Conservation (phyloP, 2,113 vertebrate species). For the Progne subis region DNA sequence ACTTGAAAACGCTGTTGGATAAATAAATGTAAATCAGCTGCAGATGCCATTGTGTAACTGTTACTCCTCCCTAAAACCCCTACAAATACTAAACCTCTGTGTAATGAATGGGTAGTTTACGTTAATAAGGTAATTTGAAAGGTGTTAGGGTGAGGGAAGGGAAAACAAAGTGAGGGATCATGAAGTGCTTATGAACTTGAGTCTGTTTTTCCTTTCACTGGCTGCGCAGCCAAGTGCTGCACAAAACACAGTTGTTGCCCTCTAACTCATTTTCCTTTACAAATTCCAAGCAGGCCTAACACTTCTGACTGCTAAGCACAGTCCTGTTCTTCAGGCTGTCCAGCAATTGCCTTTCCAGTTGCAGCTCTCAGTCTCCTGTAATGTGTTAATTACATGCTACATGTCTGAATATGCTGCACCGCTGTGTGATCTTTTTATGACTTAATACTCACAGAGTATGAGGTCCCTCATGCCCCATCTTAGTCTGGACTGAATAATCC, state of each 20-base stretch:
- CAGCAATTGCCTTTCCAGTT: neutral
- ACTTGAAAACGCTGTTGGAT: conserved; percentile 8
- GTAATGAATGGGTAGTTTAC: neutral
- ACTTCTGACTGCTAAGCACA: neutral
- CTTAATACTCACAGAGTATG: neutral
- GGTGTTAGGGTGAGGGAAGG: conserved; percentile 45
- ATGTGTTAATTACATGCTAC: neutral
- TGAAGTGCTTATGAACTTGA: neutral
- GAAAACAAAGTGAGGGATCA: conserved; percentile 23
- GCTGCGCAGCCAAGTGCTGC: neutral
- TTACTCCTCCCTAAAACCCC: neutral
- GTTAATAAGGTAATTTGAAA: conserved; percentile 38
- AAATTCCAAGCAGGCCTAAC: neutral
- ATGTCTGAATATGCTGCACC: neutral
- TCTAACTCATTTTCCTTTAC: neutral
- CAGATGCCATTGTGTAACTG: conserved; percentile 28
- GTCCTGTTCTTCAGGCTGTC: neutral
- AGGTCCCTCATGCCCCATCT: neutral
- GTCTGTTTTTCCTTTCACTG: conserved; percentile 28
- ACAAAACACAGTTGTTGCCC: neutral
- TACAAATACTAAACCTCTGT: neutral
- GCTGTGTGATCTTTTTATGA: neutral
- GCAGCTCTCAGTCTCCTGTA: neutral
- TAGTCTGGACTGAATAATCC: neutral
- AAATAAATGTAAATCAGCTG: conserved; percentile 40